Percentiles rank a stretch among this genome's conserved stretches.
Conservation (phyloP, 2,113 vertebrate genomes). For the Caracal caracal region DNA sequence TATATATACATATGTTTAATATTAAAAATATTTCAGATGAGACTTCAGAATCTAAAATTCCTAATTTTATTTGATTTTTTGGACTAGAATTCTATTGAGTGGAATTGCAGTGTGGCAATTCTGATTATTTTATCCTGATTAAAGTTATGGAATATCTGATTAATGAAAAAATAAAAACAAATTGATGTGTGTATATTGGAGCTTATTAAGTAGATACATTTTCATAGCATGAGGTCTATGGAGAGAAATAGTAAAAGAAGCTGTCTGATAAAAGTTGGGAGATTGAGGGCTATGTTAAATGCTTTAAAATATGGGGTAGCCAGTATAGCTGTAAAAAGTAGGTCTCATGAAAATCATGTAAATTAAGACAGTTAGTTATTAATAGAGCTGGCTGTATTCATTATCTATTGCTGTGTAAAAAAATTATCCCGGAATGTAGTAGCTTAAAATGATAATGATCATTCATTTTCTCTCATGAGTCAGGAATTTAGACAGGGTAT, state of each 20-base stretch:
- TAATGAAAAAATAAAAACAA: background rate
- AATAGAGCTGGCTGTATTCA: background rate
- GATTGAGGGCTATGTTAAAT: background rate
- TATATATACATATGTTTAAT: background rate
- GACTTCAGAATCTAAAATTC: background rate
- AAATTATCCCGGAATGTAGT: background rate
- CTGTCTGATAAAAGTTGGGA: background rate
- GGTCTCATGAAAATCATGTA: background rate
- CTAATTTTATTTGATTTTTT: background rate
- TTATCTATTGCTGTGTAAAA: background rate
- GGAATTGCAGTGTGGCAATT: background rate
- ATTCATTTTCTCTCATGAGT: background rate
- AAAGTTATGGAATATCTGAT: background rate
- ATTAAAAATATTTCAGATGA: slow-evolving; percentile 6
- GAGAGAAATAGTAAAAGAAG: background rate
- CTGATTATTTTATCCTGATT: slow-evolving; percentile 1
- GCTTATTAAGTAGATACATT: slow-evolving; percentile 11
- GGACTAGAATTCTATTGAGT: background rate
- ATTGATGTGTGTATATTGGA: background rate
- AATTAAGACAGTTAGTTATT: slow-evolving; percentile 30
- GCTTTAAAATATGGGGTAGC: background rate
- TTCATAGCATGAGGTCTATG: background rate
- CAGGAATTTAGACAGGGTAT: background rate
- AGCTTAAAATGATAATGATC: background rate
- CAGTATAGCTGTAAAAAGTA: background rate